Evolutionary conservation across 2,888 invertebrate species (phyloP).

Genomic region (Baccha elongata): DNA sequence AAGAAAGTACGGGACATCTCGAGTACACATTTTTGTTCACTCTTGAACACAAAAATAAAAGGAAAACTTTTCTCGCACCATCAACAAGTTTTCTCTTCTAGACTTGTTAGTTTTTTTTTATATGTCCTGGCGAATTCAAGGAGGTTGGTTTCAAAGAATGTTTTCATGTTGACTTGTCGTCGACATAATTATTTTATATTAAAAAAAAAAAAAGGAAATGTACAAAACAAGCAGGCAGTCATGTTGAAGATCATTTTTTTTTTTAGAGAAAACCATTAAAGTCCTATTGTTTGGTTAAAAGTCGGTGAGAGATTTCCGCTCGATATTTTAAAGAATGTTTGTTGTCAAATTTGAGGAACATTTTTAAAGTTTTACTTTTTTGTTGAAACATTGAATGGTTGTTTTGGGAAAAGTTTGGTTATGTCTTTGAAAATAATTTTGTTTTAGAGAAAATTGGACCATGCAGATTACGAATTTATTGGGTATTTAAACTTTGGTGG

Average conservation of each 20-base stretch:
- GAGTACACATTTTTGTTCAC: slow-evolving; percentile 20
- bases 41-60: slow-evolving; percentile 30
- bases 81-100: slow-evolving; percentile 53
- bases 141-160: slow-evolving; percentile 7
- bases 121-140: not conserved
- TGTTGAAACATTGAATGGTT: not conserved
- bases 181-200: slow-evolving; percentile 27
- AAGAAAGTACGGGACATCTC: slow-evolving; percentile 18
- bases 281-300: not conserved
- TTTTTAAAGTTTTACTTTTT: not conserved
- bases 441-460: too few species aligned
- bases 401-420: too few species aligned
- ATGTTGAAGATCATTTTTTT: not conserved
- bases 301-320: not conserved
- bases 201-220: not conserved
- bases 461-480: too few species aligned
- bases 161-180: slow-evolving; percentile 27
- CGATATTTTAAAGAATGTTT: not conserved
- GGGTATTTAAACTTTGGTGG: too few species aligned
- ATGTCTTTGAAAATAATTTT: too few species aligned
- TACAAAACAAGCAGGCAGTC: not conserved
- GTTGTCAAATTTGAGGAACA: not conserved
- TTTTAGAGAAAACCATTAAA: not conserved
- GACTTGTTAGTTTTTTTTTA: not conserved
- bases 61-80: slow-evolving; percentile 34